Conservation (phyloP, 2,888 invertebrate species). For the Apoda limacodes region DNA sequence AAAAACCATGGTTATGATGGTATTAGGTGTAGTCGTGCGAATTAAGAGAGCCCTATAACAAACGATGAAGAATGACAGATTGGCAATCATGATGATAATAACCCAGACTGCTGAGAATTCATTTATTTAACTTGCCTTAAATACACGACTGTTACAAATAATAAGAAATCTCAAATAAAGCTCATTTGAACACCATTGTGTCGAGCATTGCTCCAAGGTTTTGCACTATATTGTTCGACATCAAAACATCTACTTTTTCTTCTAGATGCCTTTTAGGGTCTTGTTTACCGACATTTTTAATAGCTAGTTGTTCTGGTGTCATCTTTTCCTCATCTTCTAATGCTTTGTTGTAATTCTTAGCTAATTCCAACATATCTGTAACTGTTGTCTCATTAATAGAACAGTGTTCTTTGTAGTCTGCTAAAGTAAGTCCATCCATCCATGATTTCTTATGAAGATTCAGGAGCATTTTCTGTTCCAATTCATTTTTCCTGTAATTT, state of each 20-base stretch:
- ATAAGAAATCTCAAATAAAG: slow-evolving; percentile 29
- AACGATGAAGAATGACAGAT: too few relatives aligned
- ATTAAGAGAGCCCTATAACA: too few relatives aligned
- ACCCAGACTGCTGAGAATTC: too few relatives aligned
- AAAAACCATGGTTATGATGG: too few relatives aligned
- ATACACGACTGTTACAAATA: slow-evolving; percentile 16
- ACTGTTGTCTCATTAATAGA: slow-evolving; percentile 94
- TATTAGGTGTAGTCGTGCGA: too few relatives aligned
- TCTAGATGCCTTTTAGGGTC: slow-evolving; percentile 99
- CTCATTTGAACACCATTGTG: slow-evolving; percentile 67
- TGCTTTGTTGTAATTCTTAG: slow-evolving; percentile 98
- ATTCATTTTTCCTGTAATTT: slow-evolving; percentile 98
- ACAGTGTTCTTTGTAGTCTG: slow-evolving; percentile 94
- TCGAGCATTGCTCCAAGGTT: slow-evolving; percentile 97
- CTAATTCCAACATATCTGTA: slow-evolving; percentile 95
- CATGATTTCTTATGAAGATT: slow-evolving; percentile 99
- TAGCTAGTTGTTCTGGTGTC: slow-evolving; percentile 98
- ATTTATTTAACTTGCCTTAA: slow-evolving; percentile 1
- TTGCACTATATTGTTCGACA: slow-evolving; percentile 98
- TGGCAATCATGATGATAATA: too few relatives aligned
- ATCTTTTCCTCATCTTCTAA: slow-evolving; percentile 99
- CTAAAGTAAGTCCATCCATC: slow-evolving; percentile 95
- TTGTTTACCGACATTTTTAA: slow-evolving; percentile 99
- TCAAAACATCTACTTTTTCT: slow-evolving; percentile 96
- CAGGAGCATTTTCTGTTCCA: slow-evolving; percentile 99